Conservation (phyloP, 2,797 vertebrate genomes). For the Brotula barbata region DNA sequence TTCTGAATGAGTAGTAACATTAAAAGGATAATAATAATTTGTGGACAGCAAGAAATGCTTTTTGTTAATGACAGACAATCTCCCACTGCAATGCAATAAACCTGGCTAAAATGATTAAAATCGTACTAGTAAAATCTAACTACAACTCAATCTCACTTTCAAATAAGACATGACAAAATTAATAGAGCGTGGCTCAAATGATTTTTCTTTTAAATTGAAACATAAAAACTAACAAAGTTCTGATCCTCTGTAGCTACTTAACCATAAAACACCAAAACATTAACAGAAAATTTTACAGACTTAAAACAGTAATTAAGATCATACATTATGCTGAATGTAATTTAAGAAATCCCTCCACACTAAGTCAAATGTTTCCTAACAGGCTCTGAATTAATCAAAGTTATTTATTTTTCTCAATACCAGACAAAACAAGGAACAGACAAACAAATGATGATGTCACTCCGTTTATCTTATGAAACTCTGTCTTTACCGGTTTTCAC, state of each 20-base stretch:
- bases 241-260: too few relatives aligned
- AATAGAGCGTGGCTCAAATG: neutral
- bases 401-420: constrained; percentile 9
- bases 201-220: too few relatives aligned
- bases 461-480: too few relatives aligned
- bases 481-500: too few relatives aligned
- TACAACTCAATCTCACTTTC: neutral
- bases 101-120: constrained; percentile 48
- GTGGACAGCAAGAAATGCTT: too few relatives aligned
- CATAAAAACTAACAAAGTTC: too few relatives aligned
- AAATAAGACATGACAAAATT: neutral
- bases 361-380: constrained; percentile 62
- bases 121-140: neutral
- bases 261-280: neutral
- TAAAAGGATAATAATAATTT: too few relatives aligned
- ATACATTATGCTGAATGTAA: constrained; percentile 3
- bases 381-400: constrained; percentile 7
- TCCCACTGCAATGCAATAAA: constrained; percentile 53
- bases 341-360: constrained; percentile 7
- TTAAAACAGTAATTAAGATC: constrained; percentile 18
- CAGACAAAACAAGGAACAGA: neutral
- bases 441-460: neutral
- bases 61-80: constrained; percentile 11
- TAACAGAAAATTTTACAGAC: constrained; percentile 21
- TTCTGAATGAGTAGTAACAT: too few relatives aligned